phyloP scores from a whole-genome alignment of 2,113 vertebrate genomes.

The Balaenoptera acutorostrata region DNA sequence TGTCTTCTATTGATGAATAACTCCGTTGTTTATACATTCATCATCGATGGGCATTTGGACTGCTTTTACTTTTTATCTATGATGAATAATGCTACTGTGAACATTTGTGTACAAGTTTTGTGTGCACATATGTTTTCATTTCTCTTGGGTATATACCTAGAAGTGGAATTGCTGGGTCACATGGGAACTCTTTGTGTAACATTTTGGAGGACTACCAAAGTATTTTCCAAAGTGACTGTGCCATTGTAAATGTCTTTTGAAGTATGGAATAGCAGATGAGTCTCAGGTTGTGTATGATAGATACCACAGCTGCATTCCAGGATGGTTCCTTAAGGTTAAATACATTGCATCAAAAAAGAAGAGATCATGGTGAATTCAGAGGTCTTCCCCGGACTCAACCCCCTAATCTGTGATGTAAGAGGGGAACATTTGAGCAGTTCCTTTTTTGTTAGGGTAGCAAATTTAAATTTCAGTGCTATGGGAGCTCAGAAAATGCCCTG shows the following conservation, averaged over 20 bases:
- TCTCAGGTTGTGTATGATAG: not conserved
- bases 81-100: not conserved
- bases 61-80: not conserved
- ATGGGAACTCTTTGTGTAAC: not conserved
- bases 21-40: not conserved
- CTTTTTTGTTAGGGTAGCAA: not conserved
- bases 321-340: not conserved
- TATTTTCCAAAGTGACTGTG: not conserved
- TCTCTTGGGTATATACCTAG: not conserved
- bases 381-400: not conserved
- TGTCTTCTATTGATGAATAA: not conserved
- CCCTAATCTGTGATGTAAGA: not conserved
- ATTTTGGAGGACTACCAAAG: not conserved
- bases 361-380: not conserved
- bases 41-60: not conserved
- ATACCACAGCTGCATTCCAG: not conserved
- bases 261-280: not conserved
- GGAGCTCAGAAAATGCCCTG: not conserved
- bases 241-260: not conserved
- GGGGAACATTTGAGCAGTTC: not conserved
- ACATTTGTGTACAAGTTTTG: not conserved
- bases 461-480: not conserved
- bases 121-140: not conserved
- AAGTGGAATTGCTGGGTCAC: not conserved
- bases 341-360: not conserved